Percentiles rank a stretch among this genome's conserved stretches.
phyloP scores from a whole-genome alignment of 2,797 vertebrate species.

The Argentina silus region DNA sequence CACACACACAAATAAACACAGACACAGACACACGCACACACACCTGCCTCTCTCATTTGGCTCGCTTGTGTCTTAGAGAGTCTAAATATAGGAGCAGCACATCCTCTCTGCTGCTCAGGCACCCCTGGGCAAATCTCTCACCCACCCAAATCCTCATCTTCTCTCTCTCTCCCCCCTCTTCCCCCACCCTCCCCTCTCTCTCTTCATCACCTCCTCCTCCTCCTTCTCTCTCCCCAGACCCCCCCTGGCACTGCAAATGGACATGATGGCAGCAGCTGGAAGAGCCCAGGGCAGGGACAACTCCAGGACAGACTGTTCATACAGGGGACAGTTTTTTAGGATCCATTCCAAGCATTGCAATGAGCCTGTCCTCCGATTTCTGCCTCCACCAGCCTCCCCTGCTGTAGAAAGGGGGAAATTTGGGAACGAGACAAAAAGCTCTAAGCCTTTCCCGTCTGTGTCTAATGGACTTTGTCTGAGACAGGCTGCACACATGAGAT shows the following conservation, averaged over 20 bases:
- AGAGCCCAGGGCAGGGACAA: constrained; percentile 30
- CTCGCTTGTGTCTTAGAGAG: constrained; percentile 37
- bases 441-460: background rate
- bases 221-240: constrained; percentile 35
- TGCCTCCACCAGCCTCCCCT: too few species aligned
- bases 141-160: constrained; percentile 4
- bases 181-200: constrained; percentile 38
- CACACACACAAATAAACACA: background rate
- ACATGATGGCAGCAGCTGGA: constrained; percentile 47
- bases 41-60: constrained; percentile 16
- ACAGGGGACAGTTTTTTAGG: background rate
- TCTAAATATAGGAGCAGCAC: constrained; percentile 50
- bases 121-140: constrained; percentile 41
- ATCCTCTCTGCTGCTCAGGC: constrained; percentile 28
- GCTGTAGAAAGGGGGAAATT: background rate
- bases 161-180: constrained; percentile 21
- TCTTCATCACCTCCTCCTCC: background rate
- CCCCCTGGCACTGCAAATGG: constrained; percentile 46
- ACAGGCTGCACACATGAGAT: background rate
- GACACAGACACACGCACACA: background rate
- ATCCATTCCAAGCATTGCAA: too few species aligned
- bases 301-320: constrained; percentile 19
- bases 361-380: too few species aligned
- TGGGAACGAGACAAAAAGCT: background rate
- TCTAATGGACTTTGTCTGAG: background rate